Conservation (phyloP, 2,888 invertebrate species). For the Sturmia bella region DNA sequence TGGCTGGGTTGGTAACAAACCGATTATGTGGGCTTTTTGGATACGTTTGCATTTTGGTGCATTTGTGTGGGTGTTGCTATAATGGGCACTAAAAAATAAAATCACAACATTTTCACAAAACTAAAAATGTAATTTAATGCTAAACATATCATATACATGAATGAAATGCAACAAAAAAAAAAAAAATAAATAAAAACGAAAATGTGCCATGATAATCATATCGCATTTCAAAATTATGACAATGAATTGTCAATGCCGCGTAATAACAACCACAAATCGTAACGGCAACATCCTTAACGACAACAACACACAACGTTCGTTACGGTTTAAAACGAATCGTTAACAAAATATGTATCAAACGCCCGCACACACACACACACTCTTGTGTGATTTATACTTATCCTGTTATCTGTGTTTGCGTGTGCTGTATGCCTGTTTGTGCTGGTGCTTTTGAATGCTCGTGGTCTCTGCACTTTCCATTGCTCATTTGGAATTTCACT, state of each 20-base stretch:
- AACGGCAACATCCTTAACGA: conserved; percentile 38
- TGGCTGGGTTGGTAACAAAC: neutral
- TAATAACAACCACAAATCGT: conserved; percentile 42
- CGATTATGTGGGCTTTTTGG: conserved; percentile 29
- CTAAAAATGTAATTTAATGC: conserved; percentile 48
- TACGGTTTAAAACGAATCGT: conserved; percentile 19
- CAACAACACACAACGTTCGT: conserved; percentile 18
- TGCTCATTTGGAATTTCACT: conserved; percentile 6
- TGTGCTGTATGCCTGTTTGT: neutral
- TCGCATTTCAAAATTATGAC: conserved; percentile 46
- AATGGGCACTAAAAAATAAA: conserved; percentile 38
- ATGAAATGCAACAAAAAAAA: conserved; percentile 40
- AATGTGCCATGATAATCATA: conserved; percentile 52
- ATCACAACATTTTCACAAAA: conserved; percentile 32
- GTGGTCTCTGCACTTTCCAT: neutral
- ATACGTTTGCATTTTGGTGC: conserved; percentile 25
- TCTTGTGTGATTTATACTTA: conserved; percentile 11
- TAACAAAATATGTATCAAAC: conserved; percentile 32
- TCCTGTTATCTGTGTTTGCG: conserved; percentile 24
- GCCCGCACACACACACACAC: neutral
- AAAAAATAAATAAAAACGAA: conserved; percentile 8
- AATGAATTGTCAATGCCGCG: conserved; percentile 41
- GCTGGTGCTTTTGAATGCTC: neutral
- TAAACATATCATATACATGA: no score
- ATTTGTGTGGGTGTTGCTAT: conserved; percentile 27